Evolutionary conservation across 2,113 vertebrate species (phyloP), one percentile per base, ranked within the genome.

Genomic region (Pygoscelis antarcticus): DNA sequence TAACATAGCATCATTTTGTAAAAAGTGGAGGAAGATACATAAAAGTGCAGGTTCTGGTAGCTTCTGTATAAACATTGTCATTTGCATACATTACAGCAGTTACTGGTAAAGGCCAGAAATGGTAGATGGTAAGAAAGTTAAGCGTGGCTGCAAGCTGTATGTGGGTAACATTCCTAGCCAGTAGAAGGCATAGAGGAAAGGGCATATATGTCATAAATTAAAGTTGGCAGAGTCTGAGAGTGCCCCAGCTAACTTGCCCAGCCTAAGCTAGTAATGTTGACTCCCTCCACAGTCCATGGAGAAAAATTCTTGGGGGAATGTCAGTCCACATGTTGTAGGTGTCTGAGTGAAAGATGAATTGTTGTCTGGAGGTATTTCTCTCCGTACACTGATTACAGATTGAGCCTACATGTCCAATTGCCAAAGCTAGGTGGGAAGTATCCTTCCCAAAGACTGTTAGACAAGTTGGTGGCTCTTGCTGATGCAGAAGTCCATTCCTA

Each of bases 1-100:
- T 92, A 80, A 86, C 94, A 69, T 60, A 91, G 62, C 54, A 49
- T 76, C 54, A 55, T 97, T 89, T 76, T 85, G 42, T 90, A 61
- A 87, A 61, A 93, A 69, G 61, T 97, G 65, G 72, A 95, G 64
- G 10, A 65, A 77, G 64, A 57, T 40, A 79, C 38, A 68, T n/a
- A 34, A 71, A 96, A 95, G 34, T 29, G 25, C 38, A 65, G 13
- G 7, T 49, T 86, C 38, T 83, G 36, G 40, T 19, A 79, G 22
- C 36, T 78, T 84, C 57, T 86, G n/a, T 49, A 17, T 60, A 72
- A 62, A 83, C 65, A 87, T 8, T 83, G 21, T 65, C 3, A 49
- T 62, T 79, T 80, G 23, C 36, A 58, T 10, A 0, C 9, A 26
- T 89, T 62, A 78, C 49, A 94, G 36, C 61, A 76, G 29, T 61